Conservation (phyloP, 2,113 vertebrate genomes). For the Neogobius melanostomus region DNA sequence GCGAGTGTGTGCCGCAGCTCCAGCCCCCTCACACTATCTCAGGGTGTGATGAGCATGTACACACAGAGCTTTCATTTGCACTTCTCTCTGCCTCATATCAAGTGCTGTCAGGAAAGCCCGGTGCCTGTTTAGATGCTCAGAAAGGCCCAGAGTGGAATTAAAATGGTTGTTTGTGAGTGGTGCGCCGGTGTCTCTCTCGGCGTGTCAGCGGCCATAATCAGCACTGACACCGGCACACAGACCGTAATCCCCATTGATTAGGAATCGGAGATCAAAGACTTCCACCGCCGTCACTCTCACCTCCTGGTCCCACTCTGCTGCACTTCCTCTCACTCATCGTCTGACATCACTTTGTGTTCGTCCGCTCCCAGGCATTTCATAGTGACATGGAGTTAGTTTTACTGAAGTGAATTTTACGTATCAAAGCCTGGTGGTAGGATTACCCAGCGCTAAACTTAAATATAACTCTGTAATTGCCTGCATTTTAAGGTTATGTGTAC, state of each 20-base stretch:
- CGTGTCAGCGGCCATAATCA: slow-evolving; percentile 54
- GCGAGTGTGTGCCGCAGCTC: slow-evolving; percentile 15
- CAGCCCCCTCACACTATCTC: slow-evolving; percentile 17
- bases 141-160: neutral
- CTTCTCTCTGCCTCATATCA: slow-evolving; percentile 13
- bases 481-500: too few relatives aligned
- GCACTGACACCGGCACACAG: slow-evolving; percentile 56
- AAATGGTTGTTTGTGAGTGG: slow-evolving; percentile 21
- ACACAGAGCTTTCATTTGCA: neutral
- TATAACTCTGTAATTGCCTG: too few relatives aligned
- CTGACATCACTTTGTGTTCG: slow-evolving; percentile 6
- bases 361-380: neutral
- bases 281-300: slow-evolving; percentile 62
- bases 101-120: slow-evolving; percentile 3
- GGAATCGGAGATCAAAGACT: slow-evolving; percentile 71
- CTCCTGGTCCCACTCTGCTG: slow-evolving; percentile 42
- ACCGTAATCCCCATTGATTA: slow-evolving; percentile 76
- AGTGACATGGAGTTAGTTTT: neutral
- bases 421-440: neutral
- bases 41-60: slow-evolving; percentile 13
- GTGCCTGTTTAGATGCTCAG: slow-evolving; percentile 19
- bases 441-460: neutral
- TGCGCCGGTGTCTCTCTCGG: slow-evolving; percentile 33
- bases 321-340: neutral
- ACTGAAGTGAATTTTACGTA: neutral